Evolutionary conservation across 2,888 invertebrate species (phyloP).

Genomic region (Acleris sparsana): DNA sequence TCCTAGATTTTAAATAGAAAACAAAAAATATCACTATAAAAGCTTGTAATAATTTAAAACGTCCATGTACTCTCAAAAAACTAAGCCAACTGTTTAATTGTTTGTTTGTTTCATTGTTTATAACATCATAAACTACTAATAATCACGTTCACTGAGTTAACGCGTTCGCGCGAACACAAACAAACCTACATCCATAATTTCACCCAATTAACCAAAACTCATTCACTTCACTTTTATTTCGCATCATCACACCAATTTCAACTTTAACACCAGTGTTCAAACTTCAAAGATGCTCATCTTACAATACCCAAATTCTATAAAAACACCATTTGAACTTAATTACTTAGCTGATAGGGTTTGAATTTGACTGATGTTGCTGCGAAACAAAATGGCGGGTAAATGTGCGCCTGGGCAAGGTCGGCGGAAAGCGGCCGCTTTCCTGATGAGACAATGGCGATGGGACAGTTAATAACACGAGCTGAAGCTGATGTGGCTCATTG

Average conservation of each 20-base stretch:
- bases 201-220: constrained; percentile 25
- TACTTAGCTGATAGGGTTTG: not conserved
- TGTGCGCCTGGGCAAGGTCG: constrained; percentile 32
- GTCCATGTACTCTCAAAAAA: too few relatives aligned
- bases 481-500: constrained; percentile 6
- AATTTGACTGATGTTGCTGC: not conserved
- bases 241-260: not conserved
- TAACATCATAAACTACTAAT: not conserved
- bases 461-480: not conserved
- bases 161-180: constrained; percentile 8
- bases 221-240: constrained; percentile 27
- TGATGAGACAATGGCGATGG: constrained; percentile 24
- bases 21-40: too few relatives aligned
- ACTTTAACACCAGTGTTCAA: not conserved
- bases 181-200: constrained; percentile 21
- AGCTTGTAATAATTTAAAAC: too few relatives aligned
- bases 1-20: too few relatives aligned
- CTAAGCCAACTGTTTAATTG: too few relatives aligned
- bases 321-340: not conserved
- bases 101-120: too few relatives aligned
- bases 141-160: not conserved
- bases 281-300: not conserved
- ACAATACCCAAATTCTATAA: not conserved
- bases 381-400: constrained; percentile 26
- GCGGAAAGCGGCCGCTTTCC: constrained; percentile 33